Percentiles rank a stretch among this genome's conserved stretches.
Evolutionary conservation across 2,797 vertebrate genomes (phyloP).

Genomic region (Mus minutoides): DNA sequence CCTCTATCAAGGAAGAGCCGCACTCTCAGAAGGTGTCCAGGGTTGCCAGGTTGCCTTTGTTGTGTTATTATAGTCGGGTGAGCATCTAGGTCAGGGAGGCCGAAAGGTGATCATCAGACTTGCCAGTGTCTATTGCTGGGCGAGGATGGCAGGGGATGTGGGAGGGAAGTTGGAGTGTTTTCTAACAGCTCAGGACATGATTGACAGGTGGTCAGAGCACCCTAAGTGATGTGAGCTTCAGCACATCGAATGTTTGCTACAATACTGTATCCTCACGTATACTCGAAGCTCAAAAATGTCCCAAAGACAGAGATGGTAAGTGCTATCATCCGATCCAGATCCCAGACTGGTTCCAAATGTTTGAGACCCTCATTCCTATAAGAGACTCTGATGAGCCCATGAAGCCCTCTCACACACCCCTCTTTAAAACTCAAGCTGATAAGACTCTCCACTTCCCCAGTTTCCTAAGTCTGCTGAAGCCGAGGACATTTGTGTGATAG

Average conservation of each 20-base stretch:
- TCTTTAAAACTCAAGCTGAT: neutral
- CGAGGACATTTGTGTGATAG: neutral
- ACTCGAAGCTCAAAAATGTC: neutral
- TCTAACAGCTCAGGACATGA: neutral
- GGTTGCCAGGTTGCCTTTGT: neutral
- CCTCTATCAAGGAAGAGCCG: neutral
- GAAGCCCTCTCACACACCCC: neutral
- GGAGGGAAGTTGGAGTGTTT: neutral
- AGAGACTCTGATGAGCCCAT: neutral
- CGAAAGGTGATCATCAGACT: neutral
- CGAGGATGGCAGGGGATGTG: neutral
- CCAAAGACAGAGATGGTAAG: neutral
- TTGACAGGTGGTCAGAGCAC: neutral
- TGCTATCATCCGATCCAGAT: neutral
- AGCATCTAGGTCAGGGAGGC: neutral
- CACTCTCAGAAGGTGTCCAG: neutral
- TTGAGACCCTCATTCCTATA: neutral
- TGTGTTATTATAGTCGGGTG: neutral
- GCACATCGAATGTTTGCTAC: accelerated
- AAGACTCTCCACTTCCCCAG: neutral
- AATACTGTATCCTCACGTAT: neutral
- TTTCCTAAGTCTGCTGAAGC: neutral
- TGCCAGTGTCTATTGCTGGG: neutral
- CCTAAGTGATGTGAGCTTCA: neutral
- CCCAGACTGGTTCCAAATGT: neutral